Evolutionary conservation across 2,797 vertebrate genomes (phyloP).

Genomic region (Centropyge bicolor): DNA sequence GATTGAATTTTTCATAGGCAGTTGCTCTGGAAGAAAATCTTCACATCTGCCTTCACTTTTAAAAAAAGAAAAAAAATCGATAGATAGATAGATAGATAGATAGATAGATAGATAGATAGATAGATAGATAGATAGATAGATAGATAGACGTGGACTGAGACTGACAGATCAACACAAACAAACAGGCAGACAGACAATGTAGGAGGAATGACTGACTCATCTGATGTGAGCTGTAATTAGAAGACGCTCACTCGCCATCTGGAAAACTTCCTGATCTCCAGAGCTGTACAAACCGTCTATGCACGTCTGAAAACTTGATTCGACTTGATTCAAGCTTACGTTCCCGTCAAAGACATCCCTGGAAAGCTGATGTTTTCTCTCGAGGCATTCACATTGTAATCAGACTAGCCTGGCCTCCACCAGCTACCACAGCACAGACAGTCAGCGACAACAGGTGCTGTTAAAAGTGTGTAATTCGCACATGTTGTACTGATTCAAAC

Average conservation of each 20-base stretch:
- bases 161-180: constrained; percentile 32
- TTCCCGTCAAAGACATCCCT: background rate
- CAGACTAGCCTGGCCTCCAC: background rate
- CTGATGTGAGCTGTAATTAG: constrained; percentile 51
- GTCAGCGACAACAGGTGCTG: background rate
- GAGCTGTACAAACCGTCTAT: constrained; percentile 5
- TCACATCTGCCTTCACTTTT: too few relatives aligned
- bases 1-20: background rate
- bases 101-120: background rate
- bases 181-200: constrained; percentile 42
- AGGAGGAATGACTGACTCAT: constrained; percentile 61
- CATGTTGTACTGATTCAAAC: background rate
- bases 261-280: constrained; percentile 28
- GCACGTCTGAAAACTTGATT: constrained; percentile 16
- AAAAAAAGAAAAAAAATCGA: too few relatives aligned
- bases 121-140: constrained; percentile 1
- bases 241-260: constrained; percentile 42
- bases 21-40: background rate
- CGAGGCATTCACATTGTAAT: background rate
- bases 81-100: too few relatives aligned
- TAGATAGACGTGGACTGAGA: constrained; percentile 10
- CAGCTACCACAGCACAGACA: background rate
- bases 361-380: background rate
- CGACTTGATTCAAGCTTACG: background rate
- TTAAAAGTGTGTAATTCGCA: background rate